Evolutionary conservation across 2,113 vertebrate species (phyloP).

Genomic region (Syrrhaptes paradoxus): DNA sequence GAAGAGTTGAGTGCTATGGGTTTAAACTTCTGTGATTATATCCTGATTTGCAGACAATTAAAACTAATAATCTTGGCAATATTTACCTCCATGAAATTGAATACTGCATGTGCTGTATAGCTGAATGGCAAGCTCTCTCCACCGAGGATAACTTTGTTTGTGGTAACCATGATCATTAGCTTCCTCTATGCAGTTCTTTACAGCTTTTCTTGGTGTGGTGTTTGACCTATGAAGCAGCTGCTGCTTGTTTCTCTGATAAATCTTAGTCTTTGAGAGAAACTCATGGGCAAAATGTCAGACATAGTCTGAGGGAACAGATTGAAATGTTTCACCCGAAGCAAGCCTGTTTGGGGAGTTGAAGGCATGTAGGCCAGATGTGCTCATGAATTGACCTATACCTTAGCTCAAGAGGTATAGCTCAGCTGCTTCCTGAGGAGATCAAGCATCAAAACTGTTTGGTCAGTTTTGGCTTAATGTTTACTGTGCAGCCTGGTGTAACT

Average conservation of each 20-base stretch:
- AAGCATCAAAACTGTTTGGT: not conserved
- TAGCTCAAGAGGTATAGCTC: not conserved
- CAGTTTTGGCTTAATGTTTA: not conserved
- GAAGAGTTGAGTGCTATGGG: accelerated
- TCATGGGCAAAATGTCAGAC: not conserved
- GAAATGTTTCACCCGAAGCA: not conserved
- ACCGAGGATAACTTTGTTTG: not conserved
- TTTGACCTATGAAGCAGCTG: not conserved
- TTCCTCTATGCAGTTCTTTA: too few species aligned
- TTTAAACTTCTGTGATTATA: not conserved
- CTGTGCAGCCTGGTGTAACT: not conserved
- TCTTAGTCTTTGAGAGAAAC: not conserved
- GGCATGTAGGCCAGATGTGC: not conserved
- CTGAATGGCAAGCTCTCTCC: not conserved
- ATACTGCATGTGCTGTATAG: accelerated
- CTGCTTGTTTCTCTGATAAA: not conserved
- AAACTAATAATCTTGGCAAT: not conserved
- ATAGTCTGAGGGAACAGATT: not conserved
- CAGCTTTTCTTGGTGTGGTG: not conserved
- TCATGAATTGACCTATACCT: not conserved
- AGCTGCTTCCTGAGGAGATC: not conserved
- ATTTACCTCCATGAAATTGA: not conserved
- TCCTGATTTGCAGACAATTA: not conserved
- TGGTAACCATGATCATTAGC: not conserved
- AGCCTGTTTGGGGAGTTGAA: not conserved